These are phyloP conservation scores for Tetramorium alpestre DNA, from an alignment of 1,140 invertebrate genomes.

Conservation along the genomic window DNA sequence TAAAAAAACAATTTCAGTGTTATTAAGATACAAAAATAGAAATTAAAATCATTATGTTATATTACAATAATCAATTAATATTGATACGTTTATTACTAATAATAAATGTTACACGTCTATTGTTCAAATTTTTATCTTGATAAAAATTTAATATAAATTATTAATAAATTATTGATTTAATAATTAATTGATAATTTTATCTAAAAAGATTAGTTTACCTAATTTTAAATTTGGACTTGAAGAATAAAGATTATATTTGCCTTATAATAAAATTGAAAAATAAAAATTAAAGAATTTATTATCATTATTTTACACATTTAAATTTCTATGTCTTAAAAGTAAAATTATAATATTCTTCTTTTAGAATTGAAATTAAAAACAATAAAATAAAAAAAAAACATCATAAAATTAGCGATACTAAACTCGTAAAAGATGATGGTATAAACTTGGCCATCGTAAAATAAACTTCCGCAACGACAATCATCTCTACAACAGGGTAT, in stretches of 20 bases:
- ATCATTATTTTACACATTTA: background rate
- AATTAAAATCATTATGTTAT: constrained; percentile 37
- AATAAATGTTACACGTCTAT: background rate
- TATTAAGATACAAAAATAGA: constrained; percentile 20
- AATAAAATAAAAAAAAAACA: background rate
- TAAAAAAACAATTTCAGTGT: constrained; percentile 40
- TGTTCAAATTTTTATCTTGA: background rate
- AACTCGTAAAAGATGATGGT: background rate
- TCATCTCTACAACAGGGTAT: background rate
- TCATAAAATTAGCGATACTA: background rate
- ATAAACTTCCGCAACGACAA: background rate
- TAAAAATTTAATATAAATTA: background rate
- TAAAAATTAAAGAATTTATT: background rate
- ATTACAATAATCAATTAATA: background rate
- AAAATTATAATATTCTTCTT: background rate
- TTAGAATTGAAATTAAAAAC: background rate
- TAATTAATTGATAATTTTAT: background rate
- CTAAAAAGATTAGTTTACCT: background rate
- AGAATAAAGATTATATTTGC: background rate
- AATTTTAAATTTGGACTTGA: background rate
- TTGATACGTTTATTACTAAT: background rate
- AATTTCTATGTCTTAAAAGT: background rate
- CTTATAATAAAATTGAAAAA: background rate
- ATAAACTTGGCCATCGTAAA: background rate
- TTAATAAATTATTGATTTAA: background rate